Evolutionary conservation across 2,797 vertebrate genomes (phyloP), one percentile per base, ranked within the genome.

Genomic region (Neosalanx taihuensis): DNA sequence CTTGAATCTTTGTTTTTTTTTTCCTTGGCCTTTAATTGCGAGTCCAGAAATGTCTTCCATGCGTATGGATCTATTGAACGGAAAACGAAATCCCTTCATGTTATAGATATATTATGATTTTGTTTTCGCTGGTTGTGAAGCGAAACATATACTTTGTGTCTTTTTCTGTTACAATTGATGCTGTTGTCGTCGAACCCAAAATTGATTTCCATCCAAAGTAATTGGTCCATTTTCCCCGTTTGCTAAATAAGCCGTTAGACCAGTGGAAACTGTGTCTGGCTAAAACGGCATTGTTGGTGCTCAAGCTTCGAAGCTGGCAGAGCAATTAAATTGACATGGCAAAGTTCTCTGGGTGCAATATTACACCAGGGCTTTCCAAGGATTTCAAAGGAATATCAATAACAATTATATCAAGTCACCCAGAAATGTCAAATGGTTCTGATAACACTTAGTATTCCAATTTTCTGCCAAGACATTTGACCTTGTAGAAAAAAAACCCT

Each of bases 181-280:
- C 74, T 79, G 74, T 73, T 69, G 64, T 85, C 81, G 76, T 73
- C 75, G 74, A n/a, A 10, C 37, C 37, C 37, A 67, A 69, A 85
- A 85, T 89, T 61, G 74, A 86, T 88, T 84, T 75, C 72, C 76
- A 73, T 80, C 81, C 65, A 62, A 71, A 67, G 60, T 86, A 87
- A 90, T 86, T 88, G 82, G 74, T 84, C 84, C 83, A 77, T 83
- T 77, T 81, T 72, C 76, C 30, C 84, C 79, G 72, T 82, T 88
- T 80, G 81, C 76, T 84, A 87, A 90, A 85, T 85, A 88, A 91
- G 79, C 82, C 41, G n/a, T 85, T 77, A 75, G 80, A 81, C 82
- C 78, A 75, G 57, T 65, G 80, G 74, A 79, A 79, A 68, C 31
- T 79, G 60, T 68, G 69, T 67, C 71, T 64, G 74, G 82, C 68